phyloP scores from a whole-genome alignment of 2,888 invertebrate genomes.

The Sminthurides aquaticus region DNA sequence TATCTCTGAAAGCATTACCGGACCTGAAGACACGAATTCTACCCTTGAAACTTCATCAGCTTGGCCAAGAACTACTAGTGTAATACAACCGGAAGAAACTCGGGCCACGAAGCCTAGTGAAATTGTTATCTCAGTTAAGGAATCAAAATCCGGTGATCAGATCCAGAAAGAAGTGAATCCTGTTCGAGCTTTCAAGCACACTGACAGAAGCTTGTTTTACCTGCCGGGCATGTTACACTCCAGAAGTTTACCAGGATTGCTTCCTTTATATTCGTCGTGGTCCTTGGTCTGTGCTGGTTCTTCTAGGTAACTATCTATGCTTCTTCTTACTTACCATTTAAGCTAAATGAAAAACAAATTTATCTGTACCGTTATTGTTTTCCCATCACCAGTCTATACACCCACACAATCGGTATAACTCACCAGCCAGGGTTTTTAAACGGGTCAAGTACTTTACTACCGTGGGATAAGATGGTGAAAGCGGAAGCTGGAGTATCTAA shows the following conservation, averaged over 20 bases:
- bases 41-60: not conserved
- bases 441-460: slow-evolving; percentile 81
- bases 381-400: slow-evolving; percentile 29
- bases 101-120: not conserved
- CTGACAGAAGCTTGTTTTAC: slow-evolving; percentile 50
- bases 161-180: not conserved
- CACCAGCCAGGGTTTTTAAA: slow-evolving; percentile 87
- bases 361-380: not conserved
- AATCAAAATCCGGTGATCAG: not conserved
- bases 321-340: slow-evolving; percentile 18
- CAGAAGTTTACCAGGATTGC: slow-evolving; percentile 60
- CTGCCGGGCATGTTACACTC: slow-evolving; percentile 83
- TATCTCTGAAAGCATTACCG: not conserved
- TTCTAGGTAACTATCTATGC: slow-evolving; percentile 49
- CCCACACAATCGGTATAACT: slow-evolving; percentile 63
- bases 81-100: not conserved
- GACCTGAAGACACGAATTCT: not conserved
- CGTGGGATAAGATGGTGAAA: slow-evolving; percentile 80
- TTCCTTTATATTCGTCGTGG: slow-evolving; percentile 87
- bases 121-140: not conserved
- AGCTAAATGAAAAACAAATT: slow-evolving; percentile 1
- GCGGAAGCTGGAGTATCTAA: slow-evolving; percentile 36
- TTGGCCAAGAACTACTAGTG: not conserved
- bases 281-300: slow-evolving; percentile 81
- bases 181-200: not conserved